A percentile compares a stretch with the other conserved stretches of the same genome.
Conservation (phyloP, 2,113 vertebrate genomes). For the Phrynocephalus versicolor region DNA sequence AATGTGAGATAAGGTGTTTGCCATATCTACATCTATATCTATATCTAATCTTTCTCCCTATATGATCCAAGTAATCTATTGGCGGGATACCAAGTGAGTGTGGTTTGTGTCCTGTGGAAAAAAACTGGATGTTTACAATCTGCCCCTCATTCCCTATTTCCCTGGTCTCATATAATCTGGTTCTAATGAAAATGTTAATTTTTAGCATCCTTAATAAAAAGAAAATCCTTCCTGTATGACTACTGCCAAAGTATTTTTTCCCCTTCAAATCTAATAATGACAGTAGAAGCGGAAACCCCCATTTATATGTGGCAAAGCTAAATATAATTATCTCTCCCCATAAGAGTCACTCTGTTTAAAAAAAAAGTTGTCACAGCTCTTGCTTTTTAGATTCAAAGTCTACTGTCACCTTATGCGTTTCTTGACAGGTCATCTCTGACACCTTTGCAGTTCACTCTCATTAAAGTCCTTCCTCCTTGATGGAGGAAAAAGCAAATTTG, state of each 20-base stretch:
- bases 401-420: background rate
- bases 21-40: too few species aligned
- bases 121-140: background rate
- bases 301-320: constrained; percentile 5
- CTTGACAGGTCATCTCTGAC: background rate
- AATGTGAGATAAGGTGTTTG: too few species aligned
- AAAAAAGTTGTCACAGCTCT: background rate
- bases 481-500: background rate
- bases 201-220: background rate
- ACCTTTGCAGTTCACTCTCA: background rate
- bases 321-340: constrained; percentile 6
- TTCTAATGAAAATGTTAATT: background rate
- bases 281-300: background rate
- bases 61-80: background rate
- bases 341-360: background rate
- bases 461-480: background rate
- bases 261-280: background rate
- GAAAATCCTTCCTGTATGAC: background rate
- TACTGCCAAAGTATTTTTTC: background rate
- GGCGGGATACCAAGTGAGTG: background rate
- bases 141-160: background rate
- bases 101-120: background rate
- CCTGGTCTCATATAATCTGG: background rate
- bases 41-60: too few species aligned
- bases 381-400: background rate